Evolutionary conservation across 1,140 invertebrate genomes (phyloP), one percentile per base, ranked within the genome.

Genomic region (Araneus ventricosus): DNA sequence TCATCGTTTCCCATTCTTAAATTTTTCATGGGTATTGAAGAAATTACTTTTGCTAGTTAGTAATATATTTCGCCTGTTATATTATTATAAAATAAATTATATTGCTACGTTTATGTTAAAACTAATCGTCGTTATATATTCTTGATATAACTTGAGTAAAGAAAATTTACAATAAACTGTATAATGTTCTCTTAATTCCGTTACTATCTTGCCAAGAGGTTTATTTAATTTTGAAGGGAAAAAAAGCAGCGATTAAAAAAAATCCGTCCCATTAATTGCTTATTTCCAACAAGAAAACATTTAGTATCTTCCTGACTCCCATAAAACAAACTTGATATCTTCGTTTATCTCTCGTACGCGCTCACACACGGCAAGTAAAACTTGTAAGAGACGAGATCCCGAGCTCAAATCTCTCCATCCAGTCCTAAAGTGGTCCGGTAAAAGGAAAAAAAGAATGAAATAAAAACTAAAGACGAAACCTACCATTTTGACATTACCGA

Each of bases 401-500:
- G 88, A 79, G 67, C 67, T 30, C 84, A 91, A 91, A 91, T 91
- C 79, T 91, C 34, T 79, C 75, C 89, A 79, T 82, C 80, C 39
- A 27, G 27, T 45, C 17, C 63, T 75, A 86, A 92, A 92, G 90
- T 92, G 90, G 90, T 92, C 82, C 61, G 45, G 41, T 70, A 75
- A 41, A 30, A 91, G 57, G 52, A 34, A 84, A 91, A 84, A 84
- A 45, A 70, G 24, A 27, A 75, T 75, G n/a, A 7, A 79, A 84
- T 30, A 84, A 82, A 91, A 91, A 75, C 57, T 70, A 14, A 52
- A 88, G 61, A 52, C 61, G 45, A 86, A 86, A 86, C 90, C 90
- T 92, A 92, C 90, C 63, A 92, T 92, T 92, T 92, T 92, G 90
- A 86, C 82, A 92, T 92, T 92, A 92, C 90, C 90, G 45, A 75